Conservation (phyloP, 2,113 vertebrate genomes). For the human (Homo sapiens) region DNA sequence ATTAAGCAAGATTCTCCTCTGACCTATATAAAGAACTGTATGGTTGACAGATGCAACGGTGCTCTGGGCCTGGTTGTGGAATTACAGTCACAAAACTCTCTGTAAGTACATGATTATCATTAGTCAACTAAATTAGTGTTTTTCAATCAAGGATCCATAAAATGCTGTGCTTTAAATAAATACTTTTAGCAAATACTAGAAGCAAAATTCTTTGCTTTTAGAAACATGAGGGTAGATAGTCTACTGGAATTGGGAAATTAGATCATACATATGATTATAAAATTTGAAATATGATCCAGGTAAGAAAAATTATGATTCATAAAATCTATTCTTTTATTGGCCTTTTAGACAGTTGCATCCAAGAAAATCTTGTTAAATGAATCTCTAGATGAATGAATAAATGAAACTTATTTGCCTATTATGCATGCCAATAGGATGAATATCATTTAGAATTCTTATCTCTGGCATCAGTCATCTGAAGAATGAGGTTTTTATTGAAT, state of each 20-base stretch:
- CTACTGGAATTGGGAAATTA: neutral
- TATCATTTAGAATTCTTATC: neutral
- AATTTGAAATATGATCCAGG: neutral
- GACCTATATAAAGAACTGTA: neutral
- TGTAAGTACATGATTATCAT: neutral
- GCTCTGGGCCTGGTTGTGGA: neutral
- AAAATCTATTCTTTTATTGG: neutral
- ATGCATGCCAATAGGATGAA: neutral
- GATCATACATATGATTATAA: neutral
- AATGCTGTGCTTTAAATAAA: neutral
- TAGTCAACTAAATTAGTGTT: neutral
- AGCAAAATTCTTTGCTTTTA: neutral
- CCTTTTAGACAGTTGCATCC: neutral
- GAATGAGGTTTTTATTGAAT: neutral
- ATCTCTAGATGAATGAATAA: neutral
- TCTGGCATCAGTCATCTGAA: neutral
- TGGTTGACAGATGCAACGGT: neutral
- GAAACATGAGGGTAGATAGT: neutral
- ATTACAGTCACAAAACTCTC: neutral
- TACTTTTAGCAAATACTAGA: neutral
- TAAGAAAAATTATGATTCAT: neutral
- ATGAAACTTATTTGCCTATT: neutral
- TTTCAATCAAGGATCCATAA: neutral
- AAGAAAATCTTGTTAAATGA: neutral
- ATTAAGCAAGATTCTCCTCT: neutral